Base-by-base conservation (phyloP, 2,888 invertebrate species). In the Torymus aiolomorphi region DNA sequence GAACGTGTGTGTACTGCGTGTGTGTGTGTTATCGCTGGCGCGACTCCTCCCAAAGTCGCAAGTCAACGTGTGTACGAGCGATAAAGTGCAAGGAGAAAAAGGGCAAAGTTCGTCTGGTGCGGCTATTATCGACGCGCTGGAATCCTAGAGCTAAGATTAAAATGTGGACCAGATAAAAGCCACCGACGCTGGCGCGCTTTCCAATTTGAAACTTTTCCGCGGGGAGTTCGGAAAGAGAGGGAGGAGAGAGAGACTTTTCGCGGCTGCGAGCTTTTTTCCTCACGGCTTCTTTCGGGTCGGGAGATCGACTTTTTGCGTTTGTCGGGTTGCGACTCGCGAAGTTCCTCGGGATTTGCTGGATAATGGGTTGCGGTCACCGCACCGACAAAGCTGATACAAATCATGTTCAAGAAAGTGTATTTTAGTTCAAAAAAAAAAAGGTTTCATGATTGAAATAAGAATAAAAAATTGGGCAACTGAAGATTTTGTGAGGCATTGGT, bases 91-190 rank as follows among this genome's bases (percentile, higher is more conserved):
- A 16, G 61, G 42, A 42, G 8, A 8, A 42, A 42, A 8, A 42
- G 42, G 42, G 42, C 42, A 42, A 42, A 42, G 42, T 42, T 42
- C 42, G 42, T 42, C 42, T 10, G 24, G 73, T 62, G 14, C 63
- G 54, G 66, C 75, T 76, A 76, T 80, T 80, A 80, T 66, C 79
- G 79, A 57, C 51, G 70, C 67, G 51, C 31, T 54, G 18, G 18
- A 51, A 51, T 11, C 61, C 56, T 56, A 73, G 54, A 59, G 57
- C 20, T 12, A 18, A 57, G 75, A 76, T 80, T 80, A 80, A 80
- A 80, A 80, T 71, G 66, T 80, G 70, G 75, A 56, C 71, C 66
- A 80, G 79, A 80, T 80, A 80, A 80, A 76, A 80, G 75, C 56
- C 42, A 16, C 20, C 20, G 31, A 16, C 49, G 24, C 18, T 51